Evolutionary conservation across 2,113 vertebrate species (phyloP), one percentile per base, ranked within the genome.

Genomic region (Nerophis lumbriciformis): DNA sequence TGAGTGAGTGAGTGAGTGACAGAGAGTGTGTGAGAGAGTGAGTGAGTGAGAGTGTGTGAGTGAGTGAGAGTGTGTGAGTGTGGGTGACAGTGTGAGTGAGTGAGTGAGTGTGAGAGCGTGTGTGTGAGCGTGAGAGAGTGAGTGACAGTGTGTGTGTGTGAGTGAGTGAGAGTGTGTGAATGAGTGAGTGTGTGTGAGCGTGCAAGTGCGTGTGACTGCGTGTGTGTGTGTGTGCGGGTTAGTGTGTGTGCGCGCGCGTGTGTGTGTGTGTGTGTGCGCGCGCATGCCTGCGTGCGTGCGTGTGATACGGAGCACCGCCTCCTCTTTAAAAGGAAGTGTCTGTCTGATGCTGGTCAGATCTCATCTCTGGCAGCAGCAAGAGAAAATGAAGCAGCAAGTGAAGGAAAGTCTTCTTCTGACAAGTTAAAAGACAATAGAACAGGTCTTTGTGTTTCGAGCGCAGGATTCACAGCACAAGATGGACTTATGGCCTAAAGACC

Each of bases 401-500:
- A 53, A 83, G 86, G 87, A 85, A 79, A 1, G 70, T 65, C 6
- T 57, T 3, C 28, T 12, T 65, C 14, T 42, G 6, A 59, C 36
- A 49, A 2, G 9, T 6, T 42, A 37, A 5, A 53, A 36, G 7
- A 49, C 42, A 11, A 3, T 4, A 28, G 4, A 3, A 28, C 3
- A 28, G 1, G 28, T 28, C 28, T 28, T 50, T 38, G 47, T 61
- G 16, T 55, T 79, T 72, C 59, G 75, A 72, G 67, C 76, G 42
- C 69, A 48, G 62, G 16, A 48, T 65, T 61, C 14, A 61, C 7
- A 68, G 49, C 54, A 52, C 59, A 75, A 68, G 63, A 90, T 89
- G 89, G 87, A 85, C 39, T 81, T 73, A 65, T 88, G 88, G 85
- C 52, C 79, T 51, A 81, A 81, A 39, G 75, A 71, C 78, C 76